Conservation (phyloP, 2,888 invertebrate species). For the Tyria jacobaeae region DNA sequence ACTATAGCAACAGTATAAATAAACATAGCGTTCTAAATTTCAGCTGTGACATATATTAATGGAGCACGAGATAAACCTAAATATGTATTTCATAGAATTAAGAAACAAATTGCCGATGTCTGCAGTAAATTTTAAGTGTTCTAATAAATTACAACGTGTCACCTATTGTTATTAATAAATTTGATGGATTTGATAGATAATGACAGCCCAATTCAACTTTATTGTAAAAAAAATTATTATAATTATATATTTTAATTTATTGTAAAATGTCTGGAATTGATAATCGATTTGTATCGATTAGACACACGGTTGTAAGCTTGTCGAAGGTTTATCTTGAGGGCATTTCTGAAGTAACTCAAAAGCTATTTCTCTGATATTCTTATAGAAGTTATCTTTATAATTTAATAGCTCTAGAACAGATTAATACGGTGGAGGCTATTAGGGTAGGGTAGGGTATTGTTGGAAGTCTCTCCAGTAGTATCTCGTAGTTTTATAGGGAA, state of each 20-base stretch:
- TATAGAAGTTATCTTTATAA: constrained; percentile 10
- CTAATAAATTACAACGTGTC: constrained; percentile 38
- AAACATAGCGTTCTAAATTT: constrained; percentile 3
- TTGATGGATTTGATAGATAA: constrained; percentile 37
- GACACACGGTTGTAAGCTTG: constrained; percentile 11
- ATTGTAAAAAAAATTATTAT: no score
- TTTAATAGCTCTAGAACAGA: constrained; percentile 4
- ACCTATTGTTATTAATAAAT: constrained; percentile 43
- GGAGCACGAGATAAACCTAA: constrained; percentile 15
- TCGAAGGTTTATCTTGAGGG: constrained; percentile 7
- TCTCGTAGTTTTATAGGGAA: constrained; percentile 12
- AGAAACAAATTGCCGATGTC: no score
- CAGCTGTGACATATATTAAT: constrained; percentile 26
- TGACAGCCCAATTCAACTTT: constrained; percentile 36
- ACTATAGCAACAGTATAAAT: no score
- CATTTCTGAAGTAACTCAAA: background rate
- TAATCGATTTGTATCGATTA: no score
- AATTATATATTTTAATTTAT: no score
- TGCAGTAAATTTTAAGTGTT: constrained; percentile 36
- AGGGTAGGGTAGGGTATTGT: constrained; percentile 23
- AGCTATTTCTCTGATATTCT: constrained; percentile 6
- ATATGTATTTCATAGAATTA: no score
- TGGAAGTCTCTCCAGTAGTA: no score
- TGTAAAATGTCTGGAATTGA: constrained; percentile 27
- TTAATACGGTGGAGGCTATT: no score